These are phyloP conservation scores for Tholera decimalis DNA, from an alignment of 2,888 invertebrate genomes.

Conservation along the genomic window DNA sequence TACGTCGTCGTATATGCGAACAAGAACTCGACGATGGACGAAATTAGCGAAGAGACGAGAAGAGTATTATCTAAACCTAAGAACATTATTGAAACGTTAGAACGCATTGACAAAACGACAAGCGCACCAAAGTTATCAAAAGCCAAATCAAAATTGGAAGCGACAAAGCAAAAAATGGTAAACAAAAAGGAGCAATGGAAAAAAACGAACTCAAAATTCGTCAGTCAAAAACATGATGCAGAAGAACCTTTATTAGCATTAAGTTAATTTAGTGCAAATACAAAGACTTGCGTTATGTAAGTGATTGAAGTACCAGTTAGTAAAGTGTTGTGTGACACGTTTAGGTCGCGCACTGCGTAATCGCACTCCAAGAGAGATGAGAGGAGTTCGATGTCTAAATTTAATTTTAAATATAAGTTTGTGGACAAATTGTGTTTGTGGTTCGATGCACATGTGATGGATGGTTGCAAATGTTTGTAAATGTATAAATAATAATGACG, in stretches of 20 bases:
- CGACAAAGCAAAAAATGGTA: conserved; percentile 84
- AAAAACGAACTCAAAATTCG: conserved; percentile 81
- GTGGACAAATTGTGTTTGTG: conserved; percentile 73
- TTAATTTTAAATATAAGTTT: conserved; percentile 73
- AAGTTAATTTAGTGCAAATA: conserved; percentile 90
- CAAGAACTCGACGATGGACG: conserved; percentile 93
- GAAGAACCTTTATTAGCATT: conserved; percentile 93
- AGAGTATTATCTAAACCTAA: conserved; percentile 92
- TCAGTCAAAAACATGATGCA: conserved; percentile 87
- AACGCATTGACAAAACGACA: conserved; percentile 92
- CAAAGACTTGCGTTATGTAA: conserved; percentile 86
- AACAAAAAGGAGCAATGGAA: conserved; percentile 89
- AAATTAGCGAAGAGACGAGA: conserved; percentile 86
- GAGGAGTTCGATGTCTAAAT: conserved; percentile 82
- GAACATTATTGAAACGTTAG: conserved; percentile 96
- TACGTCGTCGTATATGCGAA: conserved; percentile 96
- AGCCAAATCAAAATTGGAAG: conserved; percentile 93
- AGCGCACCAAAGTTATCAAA: conserved; percentile 90
- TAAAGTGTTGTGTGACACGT: conserved; percentile 73
- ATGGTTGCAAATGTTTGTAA: conserved; percentile 75
- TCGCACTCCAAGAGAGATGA: conserved; percentile 74
- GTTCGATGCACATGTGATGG: conserved; percentile 67
- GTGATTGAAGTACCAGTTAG: conserved; percentile 79
- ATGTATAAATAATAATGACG: conserved; percentile 69
- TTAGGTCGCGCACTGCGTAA: conserved; percentile 41